These are phyloP conservation scores for Zeuzera pyrina DNA, from an alignment of 2,888 invertebrate species.

Conservation along the genomic window DNA sequence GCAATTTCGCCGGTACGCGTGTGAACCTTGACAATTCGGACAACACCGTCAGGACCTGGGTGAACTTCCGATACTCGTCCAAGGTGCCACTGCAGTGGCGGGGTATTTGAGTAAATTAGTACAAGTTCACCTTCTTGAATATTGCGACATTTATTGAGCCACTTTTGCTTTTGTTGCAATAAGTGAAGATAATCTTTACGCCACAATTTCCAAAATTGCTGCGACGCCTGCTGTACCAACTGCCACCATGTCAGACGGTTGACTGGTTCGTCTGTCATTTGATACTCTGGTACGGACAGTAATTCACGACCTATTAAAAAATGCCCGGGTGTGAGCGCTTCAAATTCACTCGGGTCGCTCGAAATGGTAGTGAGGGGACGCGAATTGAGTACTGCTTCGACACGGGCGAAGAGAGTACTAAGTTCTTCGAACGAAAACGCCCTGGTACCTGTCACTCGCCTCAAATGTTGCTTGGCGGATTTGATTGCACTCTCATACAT, in stretches of 20 bases:
- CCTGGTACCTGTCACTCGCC: too few relatives aligned
- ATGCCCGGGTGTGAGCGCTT: slow-evolving; percentile 2
- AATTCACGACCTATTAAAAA: slow-evolving; percentile 1
- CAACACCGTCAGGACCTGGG: slow-evolving; percentile 3
- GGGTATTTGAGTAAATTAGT: not conserved
- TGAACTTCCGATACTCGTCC: slow-evolving; percentile 3
- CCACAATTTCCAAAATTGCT: slow-evolving; percentile 3
- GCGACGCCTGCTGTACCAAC: slow-evolving; percentile 1
- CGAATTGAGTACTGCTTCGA: too few relatives aligned
- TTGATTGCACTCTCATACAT: too few relatives aligned
- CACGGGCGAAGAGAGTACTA: too few relatives aligned
- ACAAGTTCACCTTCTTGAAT: too few relatives aligned
- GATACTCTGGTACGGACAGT: not conserved
- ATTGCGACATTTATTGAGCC: not conserved
- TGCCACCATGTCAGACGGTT: slow-evolving; percentile 4
- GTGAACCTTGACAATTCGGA: slow-evolving; percentile 3
- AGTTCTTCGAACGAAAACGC: too few relatives aligned
- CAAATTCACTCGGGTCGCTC: slow-evolving; percentile 1
- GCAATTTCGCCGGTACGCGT: too few relatives aligned
- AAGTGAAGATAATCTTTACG: too few relatives aligned
- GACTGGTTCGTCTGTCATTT: not conserved
- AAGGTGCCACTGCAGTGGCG: slow-evolving; percentile 2
- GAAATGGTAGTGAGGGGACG: too few relatives aligned
- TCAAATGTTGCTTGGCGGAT: too few relatives aligned
- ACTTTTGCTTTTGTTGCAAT: too few relatives aligned